Base-by-base conservation (phyloP, 2,113 vertebrate species). In the Ancistrus triradiatus region DNA sequence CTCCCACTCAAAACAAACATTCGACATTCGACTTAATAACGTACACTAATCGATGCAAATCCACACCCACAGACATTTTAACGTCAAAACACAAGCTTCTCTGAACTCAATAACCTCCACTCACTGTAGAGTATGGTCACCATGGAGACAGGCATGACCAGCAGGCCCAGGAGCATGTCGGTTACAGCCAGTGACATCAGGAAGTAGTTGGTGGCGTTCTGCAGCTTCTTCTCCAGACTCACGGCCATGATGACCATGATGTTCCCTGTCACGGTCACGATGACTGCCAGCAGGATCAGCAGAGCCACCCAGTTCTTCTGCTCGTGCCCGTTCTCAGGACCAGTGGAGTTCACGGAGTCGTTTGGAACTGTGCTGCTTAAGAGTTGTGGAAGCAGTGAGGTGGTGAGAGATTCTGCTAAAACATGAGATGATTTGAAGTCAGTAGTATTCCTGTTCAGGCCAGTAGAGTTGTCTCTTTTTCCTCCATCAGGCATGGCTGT, bases 121-220 rank as follows among this genome's bases (percentile, higher is more conserved):
- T 91, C 80, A 92, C 91, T 90, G 1, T 91, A 91, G 1, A 93
- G 78, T 74, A 93, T 91, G 65, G 86, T 93, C 81, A 93, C 59
- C 87, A 89, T 91, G 70, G 91, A 89, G 57, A 93, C 83, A 0
- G 91, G 91, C 91, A 93, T 93, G 75, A 93, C 91, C 65, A 93
- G 84, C 78, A 92, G 88, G 55, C 91, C 91, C 80, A 93, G 81
- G 74, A 93, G 87, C 89, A 93, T 92, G 68, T 93, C 91, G 27
- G 91, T 87, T 75, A 93, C 88, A 63, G 91, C 91, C 69, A 93
- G 90, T 49, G 91, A 93, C 88, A 91, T 93, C 76, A 93, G 84
- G 83, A 93, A 93, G 76, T 93, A 93, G 81, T 93, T 93, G 69
- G 90, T 93, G 69, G 91, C 91, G 19, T 91, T 93, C 85, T 93